These are phyloP conservation scores for Phoxinus dragarum DNA, from an alignment of 2,797 vertebrate genomes.

Conservation along the genomic window DNA sequence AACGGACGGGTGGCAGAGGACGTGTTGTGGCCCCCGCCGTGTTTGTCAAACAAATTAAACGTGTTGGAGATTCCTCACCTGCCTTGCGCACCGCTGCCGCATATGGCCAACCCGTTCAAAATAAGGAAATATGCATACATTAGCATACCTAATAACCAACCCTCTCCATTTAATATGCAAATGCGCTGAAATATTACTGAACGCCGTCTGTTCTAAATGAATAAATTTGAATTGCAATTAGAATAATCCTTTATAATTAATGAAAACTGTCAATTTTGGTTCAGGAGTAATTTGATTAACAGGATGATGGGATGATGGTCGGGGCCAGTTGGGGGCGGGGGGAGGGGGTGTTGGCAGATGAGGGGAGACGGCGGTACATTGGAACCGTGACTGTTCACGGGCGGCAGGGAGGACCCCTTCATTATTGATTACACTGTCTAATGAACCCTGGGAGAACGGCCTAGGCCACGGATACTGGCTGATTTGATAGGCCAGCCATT, in stretches of 20 bases:
- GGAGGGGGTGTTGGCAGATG: conserved; percentile 42
- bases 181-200: conserved; percentile 96
- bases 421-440: conserved; percentile 87
- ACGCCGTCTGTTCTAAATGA: conserved; percentile 96
- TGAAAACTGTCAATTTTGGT: conserved; percentile 98
- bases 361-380: conserved; percentile 59
- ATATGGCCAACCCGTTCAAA: conserved; percentile 92
- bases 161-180: conserved; percentile 97
- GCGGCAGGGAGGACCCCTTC: conserved; percentile 73
- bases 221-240: conserved; percentile 98
- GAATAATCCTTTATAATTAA: conserved; percentile 96
- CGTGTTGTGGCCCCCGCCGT: conserved; percentile 81
- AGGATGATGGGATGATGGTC: conserved; percentile 91
- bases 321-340: conserved; percentile 70
- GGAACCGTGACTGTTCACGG: conserved; percentile 57
- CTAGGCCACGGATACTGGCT: conserved; percentile 67
- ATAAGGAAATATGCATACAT: conserved; percentile 94
- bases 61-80: conserved; percentile 92
- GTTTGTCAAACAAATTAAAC: conserved; percentile 99
- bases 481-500: conserved; percentile 76
- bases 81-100: conserved; percentile 86
- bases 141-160: conserved; percentile 92
- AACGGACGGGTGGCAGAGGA: conserved; percentile 78
- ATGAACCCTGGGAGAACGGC: conserved; percentile 82
- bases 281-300: conserved; percentile 97